Evolutionary conservation across 2,797 vertebrate species (phyloP).

Genomic region (Malacoctenus gilli): DNA sequence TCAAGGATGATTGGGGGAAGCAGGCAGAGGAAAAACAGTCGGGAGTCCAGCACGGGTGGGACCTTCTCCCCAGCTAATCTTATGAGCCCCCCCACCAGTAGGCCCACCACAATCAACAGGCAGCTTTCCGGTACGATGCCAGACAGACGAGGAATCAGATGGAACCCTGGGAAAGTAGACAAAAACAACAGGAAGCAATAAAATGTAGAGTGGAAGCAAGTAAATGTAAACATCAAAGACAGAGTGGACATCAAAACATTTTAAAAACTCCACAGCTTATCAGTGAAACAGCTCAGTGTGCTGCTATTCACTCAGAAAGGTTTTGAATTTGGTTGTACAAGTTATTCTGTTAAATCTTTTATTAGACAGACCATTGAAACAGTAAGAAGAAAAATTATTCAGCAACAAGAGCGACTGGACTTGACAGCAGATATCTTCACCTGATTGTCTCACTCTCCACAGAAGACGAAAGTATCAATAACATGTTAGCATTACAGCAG

Average conservation of each 20-base stretch:
- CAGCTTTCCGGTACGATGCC: conserved; percentile 97
- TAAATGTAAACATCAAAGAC: no score
- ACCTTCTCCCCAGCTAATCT: conserved; percentile 84
- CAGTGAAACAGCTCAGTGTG: no score
- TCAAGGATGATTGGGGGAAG: conserved; percentile 98
- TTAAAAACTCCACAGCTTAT: no score
- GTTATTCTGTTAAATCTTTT: no score
- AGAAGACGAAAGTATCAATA: not conserved
- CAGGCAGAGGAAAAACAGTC: conserved; percentile 92
- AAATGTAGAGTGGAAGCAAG: not conserved
- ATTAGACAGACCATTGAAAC: no score
- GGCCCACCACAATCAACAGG: conserved; percentile 93
- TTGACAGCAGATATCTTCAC: no score
- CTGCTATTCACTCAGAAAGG: no score
- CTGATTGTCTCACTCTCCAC: not conserved
- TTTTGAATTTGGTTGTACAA: no score
- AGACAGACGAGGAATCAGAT: conserved; percentile 91
- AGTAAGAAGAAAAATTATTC: no score
- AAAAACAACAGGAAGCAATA: not conserved
- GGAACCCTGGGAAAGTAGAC: conserved; percentile 85
- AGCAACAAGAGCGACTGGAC: no score
- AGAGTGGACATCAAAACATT: no score
- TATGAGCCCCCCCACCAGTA: conserved; percentile 93
- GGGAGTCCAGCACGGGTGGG: conserved; percentile 86
- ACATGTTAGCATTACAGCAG: not conserved